phyloP scores from a whole-genome alignment of 2,888 invertebrate genomes.

The Mesopsocus fuscifrons region DNA sequence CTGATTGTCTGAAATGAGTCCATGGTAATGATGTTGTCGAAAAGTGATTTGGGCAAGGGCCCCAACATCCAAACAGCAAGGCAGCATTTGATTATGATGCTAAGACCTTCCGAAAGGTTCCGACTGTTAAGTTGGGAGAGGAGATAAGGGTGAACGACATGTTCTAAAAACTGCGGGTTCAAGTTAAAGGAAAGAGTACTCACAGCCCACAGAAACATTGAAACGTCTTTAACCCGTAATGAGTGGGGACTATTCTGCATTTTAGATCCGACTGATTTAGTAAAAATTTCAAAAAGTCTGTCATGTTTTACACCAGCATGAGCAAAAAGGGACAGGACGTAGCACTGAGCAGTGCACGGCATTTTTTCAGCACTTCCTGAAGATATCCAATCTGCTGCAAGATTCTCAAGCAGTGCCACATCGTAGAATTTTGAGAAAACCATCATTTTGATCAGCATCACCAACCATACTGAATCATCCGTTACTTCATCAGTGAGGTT shows the following conservation, averaged over 20 bases:
- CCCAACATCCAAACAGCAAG: background rate
- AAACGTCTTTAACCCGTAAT: slow-evolving; percentile 26
- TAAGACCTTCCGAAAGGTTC: slow-evolving; percentile 7
- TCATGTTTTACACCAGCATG: slow-evolving; percentile 23
- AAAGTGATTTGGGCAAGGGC: background rate
- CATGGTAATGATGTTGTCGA: too few species aligned
- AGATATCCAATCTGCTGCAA: slow-evolving; percentile 2
- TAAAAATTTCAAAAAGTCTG: slow-evolving; percentile 23
- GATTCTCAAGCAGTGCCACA: slow-evolving; percentile 8
- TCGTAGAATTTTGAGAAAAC: slow-evolving; percentile 17
- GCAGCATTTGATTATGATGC: background rate
- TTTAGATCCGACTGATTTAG: slow-evolving; percentile 23
- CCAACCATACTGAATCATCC: slow-evolving; percentile 24
- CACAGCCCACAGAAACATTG: slow-evolving; percentile 26
- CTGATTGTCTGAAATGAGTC: too few species aligned
- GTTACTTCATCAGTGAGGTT: slow-evolving; percentile 22
- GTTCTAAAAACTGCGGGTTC: background rate
- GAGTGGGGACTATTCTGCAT: slow-evolving; percentile 23
- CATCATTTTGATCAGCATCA: slow-evolving; percentile 26
- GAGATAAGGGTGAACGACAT: background rate
- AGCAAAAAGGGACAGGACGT: background rate
- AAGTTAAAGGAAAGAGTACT: slow-evolving; percentile 22
- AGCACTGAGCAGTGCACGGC: background rate
- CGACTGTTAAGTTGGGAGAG: background rate
- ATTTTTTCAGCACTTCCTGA: background rate